Evolutionary conservation across 2,797 vertebrate genomes (phyloP).

Genomic region (Intellagama lesueurii): DNA sequence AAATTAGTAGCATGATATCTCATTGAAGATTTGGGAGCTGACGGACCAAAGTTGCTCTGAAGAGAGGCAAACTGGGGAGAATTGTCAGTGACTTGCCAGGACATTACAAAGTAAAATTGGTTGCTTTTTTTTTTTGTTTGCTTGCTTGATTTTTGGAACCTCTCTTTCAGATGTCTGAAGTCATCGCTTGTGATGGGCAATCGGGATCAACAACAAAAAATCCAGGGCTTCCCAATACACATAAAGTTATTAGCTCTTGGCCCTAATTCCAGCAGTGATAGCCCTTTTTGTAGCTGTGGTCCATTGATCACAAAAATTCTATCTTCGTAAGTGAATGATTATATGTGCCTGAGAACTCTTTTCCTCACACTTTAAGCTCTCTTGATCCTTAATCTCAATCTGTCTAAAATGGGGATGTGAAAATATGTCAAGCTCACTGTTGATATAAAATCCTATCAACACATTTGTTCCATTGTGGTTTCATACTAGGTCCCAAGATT

Average conservation of each 20-base stretch:
- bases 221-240: not conserved
- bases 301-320: not conserved
- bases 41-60: conserved; percentile 1
- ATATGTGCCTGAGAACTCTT: not conserved
- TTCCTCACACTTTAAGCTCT: not conserved
- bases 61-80: conserved; percentile 4
- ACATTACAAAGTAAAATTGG: not conserved
- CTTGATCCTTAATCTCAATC: not conserved
- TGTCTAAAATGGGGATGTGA: not conserved
- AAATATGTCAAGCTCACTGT: not conserved
- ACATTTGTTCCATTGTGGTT: no score
- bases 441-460: no score
- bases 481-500: no score
- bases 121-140: no score
- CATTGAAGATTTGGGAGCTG: conserved; percentile 11
- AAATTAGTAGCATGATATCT: conserved; percentile 20
- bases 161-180: conserved; percentile 5
- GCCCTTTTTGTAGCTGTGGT: not conserved
- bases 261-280: not conserved
- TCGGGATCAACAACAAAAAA: not conserved
- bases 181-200: not conserved
- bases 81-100: not conserved
- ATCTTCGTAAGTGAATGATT: not conserved
- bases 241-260: no score
- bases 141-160: not conserved